A percentile compares a stretch with the other conserved stretches of the same genome.
Evolutionary conservation across 2,113 vertebrate species (phyloP).

Genomic region (Pipra filicauda): DNA sequence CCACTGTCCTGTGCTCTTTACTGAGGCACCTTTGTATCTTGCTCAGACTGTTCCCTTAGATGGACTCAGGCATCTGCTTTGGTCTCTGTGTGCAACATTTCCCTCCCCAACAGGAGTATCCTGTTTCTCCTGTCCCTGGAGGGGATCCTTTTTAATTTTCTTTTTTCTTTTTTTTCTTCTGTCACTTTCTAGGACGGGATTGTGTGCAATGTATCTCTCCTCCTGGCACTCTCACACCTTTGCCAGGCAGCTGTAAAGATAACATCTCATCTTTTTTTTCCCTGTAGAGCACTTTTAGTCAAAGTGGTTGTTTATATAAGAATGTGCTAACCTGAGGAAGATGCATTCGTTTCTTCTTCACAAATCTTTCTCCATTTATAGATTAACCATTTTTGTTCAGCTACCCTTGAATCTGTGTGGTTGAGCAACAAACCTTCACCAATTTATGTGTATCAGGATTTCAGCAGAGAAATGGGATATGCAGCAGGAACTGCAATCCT

Average conservation of each 20-base stretch:
- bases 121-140: not conserved
- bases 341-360: not conserved
- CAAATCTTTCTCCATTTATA: not conserved
- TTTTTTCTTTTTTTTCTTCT: not conserved
- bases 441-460: not conserved
- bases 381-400: not conserved
- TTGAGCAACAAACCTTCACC: not conserved
- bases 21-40: not conserved
- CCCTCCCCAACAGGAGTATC: not conserved
- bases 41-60: not conserved
- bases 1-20: not conserved
- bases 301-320: not conserved
- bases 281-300: not conserved
- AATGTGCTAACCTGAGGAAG: not conserved
- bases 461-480: not conserved
- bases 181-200: not conserved
- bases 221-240: not conserved
- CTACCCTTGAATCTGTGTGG: not conserved
- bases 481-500: not conserved
- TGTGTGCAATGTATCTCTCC: not conserved
- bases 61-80: not conserved
- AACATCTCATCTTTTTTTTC: not conserved
- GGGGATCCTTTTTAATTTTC: not conserved
- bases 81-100: not conserved
- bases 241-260: not conserved